phyloP scores from a whole-genome alignment of 2,113 vertebrate species.

The Coreoperca whiteheadi region DNA sequence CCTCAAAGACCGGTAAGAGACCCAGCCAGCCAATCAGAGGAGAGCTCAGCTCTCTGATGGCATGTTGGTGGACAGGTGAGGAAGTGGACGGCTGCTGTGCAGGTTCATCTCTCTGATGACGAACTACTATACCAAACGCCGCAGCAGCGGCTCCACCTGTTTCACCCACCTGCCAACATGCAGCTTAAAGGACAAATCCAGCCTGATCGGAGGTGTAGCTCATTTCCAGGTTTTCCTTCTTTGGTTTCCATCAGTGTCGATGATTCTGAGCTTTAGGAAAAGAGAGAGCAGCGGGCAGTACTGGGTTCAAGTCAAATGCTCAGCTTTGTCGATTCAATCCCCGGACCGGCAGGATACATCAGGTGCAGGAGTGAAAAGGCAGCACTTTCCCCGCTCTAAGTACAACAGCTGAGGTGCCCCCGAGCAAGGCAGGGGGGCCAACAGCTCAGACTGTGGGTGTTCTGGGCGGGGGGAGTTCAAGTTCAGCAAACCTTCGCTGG shows the following conservation, averaged over 20 bases:
- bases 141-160: slow-evolving; percentile 9
- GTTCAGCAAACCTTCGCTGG: no score
- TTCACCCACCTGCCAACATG: slow-evolving; percentile 40
- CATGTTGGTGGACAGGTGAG: slow-evolving; percentile 50
- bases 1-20: slow-evolving; percentile 96
- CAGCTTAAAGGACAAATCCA: slow-evolving; percentile 58
- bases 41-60: slow-evolving; percentile 40
- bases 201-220: not conserved
- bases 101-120: not conserved
- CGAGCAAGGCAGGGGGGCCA: no score
- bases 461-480: no score
- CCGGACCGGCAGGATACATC: not conserved
- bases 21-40: slow-evolving; percentile 49
- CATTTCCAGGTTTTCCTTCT: not conserved
- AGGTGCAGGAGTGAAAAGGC: not conserved
- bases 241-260: not conserved
- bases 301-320: not conserved
- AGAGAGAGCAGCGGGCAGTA: not conserved
- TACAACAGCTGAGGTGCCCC: no score
- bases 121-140: not conserved
- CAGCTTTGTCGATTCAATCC: not conserved
- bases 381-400: no score
- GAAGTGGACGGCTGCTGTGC: slow-evolving; percentile 1
- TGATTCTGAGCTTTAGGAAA: not conserved
- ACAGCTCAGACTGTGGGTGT: no score